A percentile compares a stretch with the other conserved stretches of the same genome.
phyloP scores from a whole-genome alignment of 1,140 invertebrate species.

The Bombus picipes region DNA sequence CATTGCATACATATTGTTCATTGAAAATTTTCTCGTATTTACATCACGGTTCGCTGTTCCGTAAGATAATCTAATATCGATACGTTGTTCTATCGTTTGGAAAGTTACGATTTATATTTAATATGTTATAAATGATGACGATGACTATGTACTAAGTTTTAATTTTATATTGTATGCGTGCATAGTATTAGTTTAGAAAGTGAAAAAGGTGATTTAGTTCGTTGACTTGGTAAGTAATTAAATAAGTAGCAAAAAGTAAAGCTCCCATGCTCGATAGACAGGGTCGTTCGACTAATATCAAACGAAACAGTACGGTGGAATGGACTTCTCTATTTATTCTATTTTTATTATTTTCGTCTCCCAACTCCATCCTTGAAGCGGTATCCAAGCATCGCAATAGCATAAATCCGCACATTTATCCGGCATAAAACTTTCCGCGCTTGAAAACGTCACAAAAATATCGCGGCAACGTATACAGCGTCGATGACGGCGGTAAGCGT shows the following conservation, averaged over 20 bases:
- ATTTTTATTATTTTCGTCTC: neutral
- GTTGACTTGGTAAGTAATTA: neutral
- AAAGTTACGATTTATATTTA: neutral
- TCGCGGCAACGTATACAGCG: constrained; percentile 40
- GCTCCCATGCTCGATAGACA: neutral
- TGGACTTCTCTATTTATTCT: constrained; percentile 1
- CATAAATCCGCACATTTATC: constrained; percentile 18
- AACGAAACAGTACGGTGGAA: neutral
- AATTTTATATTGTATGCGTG: neutral
- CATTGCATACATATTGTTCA: neutral
- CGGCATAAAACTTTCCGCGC: constrained; percentile 12
- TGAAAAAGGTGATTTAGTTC: neutral
- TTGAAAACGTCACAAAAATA: constrained; percentile 54
- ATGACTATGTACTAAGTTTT: neutral
- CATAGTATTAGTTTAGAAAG: no score
- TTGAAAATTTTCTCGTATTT: neutral
- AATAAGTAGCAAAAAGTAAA: neutral
- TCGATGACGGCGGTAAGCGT: constrained; percentile 46
- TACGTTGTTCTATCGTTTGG: neutral
- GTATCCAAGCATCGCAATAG: neutral
- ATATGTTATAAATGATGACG: neutral
- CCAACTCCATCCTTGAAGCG: neutral
- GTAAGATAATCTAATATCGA: neutral
- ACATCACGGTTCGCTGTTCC: neutral
- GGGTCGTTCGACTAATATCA: neutral